Base-by-base conservation (phyloP, 2,888 invertebrate species). In the Ctenicera cuprea region DNA sequence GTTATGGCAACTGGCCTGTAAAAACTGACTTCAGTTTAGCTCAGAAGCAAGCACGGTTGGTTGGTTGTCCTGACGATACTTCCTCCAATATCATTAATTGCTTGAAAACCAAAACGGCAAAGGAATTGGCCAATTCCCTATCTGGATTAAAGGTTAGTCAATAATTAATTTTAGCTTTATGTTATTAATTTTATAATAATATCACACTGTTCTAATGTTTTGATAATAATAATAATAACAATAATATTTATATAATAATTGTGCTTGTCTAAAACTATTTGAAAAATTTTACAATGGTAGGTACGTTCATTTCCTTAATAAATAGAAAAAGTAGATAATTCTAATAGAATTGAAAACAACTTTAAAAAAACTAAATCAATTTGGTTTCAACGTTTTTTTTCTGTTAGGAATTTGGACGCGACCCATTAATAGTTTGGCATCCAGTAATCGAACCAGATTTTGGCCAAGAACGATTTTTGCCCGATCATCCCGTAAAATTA, bases 361-460 rank as follows among this genome's bases (percentile, higher is more conserved):
- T 26, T 26, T 26, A 3, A 26, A 26, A 26, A 2, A 26, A 26
- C 1, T 38, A 2, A 38, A 7, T 2, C n/a, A 2, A 12, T 9
- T 38, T n/a, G n/a, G n/a, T n/a, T n/a, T n/a, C n/a, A 38, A 38
- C n/a, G 2, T 11, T 4, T 38, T 38, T 4, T 38, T 38, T 38
- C 2, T 12, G 2, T 43, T 78, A 91, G 91, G 88, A 90, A 77
- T 89, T 88, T 81, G 87, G 87, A 84, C 78, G 65, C 14, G 88
- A 91, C 78, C 90, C 91, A 0, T 82, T 89, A 0, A 77, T 85
- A 0, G 75, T 90, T 1, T 93, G 92, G 91, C 83, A 85, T n/a
- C 91, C 92, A 0, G 90, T 92, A 0, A 86, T 93, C 3, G 93
- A 93, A 81, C 88, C 88, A 0, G 90, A 92, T 82, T 89, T 90